Percentiles rank a stretch among this genome's conserved stretches.
Evolutionary conservation across 2,113 vertebrate genomes (phyloP).

Genomic region (Numida meleagris): DNA sequence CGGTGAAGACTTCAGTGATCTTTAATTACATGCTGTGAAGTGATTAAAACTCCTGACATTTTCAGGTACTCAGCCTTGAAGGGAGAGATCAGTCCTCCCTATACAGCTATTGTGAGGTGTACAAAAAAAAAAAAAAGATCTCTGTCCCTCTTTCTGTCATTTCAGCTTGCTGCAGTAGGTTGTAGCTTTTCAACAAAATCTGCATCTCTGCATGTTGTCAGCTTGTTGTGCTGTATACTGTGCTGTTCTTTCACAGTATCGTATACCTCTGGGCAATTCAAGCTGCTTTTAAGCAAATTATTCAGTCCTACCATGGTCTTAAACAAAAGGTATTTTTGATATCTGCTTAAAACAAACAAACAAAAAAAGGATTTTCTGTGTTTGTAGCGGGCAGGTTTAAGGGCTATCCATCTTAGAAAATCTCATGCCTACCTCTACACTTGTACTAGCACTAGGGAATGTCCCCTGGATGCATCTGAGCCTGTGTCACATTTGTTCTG

Average conservation of each 20-base stretch:
- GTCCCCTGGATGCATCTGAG: neutral
- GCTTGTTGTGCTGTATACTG: neutral
- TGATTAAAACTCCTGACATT: neutral
- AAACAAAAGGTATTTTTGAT: neutral
- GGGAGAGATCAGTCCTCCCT: neutral
- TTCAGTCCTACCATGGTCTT: neutral
- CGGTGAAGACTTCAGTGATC: neutral
- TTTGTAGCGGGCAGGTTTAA: neutral
- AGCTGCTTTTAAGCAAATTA: slow-evolving; percentile 15
- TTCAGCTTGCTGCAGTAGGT: neutral
- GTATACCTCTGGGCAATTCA: neutral
- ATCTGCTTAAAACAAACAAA: neutral
- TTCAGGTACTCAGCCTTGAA: neutral
- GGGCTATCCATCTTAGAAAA: neutral
- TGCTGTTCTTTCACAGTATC: neutral
- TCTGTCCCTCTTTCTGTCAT: neutral
- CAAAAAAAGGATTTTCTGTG: neutral
- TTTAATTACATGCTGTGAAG: neutral
- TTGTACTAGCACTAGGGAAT: neutral
- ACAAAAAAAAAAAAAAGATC: neutral
- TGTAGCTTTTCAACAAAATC: slow-evolving; percentile 12
- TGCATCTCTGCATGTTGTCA: neutral
- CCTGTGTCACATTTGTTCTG: neutral
- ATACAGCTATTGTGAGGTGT: neutral
- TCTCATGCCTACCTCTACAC: neutral